Percentiles rank a stretch among this genome's conserved stretches.
These are phyloP conservation scores for Odontophorus gujanensis DNA, from an alignment of 2,113 vertebrate genomes.

Conservation along the genomic window DNA sequence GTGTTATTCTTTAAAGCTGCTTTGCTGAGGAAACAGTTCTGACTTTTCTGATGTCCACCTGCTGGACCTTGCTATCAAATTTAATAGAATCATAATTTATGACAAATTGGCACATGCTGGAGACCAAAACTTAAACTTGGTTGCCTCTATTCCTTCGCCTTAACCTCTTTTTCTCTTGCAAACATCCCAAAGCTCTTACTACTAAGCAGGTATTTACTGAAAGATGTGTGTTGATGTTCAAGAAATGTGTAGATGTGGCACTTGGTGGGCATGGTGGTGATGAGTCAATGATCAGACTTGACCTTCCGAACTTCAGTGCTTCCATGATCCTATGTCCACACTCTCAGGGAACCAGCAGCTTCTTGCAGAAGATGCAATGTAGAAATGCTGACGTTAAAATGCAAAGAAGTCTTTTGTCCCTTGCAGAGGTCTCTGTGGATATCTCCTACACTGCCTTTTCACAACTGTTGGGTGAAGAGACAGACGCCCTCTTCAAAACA, in stretches of 20 bases:
- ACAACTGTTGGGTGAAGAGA: neutral
- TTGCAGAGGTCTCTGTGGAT: neutral
- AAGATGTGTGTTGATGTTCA: neutral
- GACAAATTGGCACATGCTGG: constrained; percentile 25
- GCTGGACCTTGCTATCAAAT: constrained; percentile 21
- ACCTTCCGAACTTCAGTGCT: too few species aligned
- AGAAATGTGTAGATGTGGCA: too few species aligned
- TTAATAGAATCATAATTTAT: constrained; percentile 31
- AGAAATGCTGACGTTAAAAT: neutral
- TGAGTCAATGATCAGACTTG: too few species aligned
- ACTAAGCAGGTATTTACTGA: neutral
- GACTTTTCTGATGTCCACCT: neutral
- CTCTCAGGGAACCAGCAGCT: neutral
- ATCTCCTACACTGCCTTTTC: neutral
- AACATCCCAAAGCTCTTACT: neutral
- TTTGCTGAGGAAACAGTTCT: constrained; percentile 31
- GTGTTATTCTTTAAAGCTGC: constrained; percentile 51
- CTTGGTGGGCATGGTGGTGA: too few species aligned
- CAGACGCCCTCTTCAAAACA: neutral
- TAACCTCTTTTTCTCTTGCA: constrained; percentile 52
- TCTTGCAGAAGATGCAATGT: neutral
- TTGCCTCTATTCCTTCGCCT: constrained; percentile 68
- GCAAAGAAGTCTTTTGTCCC: neutral
- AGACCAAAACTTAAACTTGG: constrained; percentile 62
- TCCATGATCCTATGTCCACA: too few species aligned